These are phyloP conservation scores for Rhinopomastus cyanomelas DNA, from an alignment of 2,113 vertebrate species.

Conservation along the genomic window DNA sequence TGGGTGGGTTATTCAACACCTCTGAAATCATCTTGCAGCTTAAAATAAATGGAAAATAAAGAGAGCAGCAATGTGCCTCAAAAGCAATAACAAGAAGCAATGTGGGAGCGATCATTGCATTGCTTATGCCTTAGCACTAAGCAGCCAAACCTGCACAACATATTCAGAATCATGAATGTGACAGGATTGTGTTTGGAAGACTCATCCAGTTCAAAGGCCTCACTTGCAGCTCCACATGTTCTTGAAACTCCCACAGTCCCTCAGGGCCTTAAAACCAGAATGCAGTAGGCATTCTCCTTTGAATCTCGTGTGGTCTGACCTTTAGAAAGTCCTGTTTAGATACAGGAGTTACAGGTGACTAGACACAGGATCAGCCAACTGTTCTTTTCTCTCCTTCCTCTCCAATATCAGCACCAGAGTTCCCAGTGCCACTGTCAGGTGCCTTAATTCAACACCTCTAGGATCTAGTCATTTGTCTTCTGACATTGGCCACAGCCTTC, in stretches of 20 bases:
- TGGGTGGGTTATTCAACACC: background rate
- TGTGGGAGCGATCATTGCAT: background rate
- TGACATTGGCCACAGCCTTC: background rate
- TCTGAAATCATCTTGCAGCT: background rate
- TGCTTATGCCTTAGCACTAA: background rate
- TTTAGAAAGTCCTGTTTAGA: background rate
- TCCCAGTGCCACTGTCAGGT: background rate
- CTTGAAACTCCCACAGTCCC: conserved; percentile 31
- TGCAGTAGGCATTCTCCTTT: background rate
- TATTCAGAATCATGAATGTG: background rate
- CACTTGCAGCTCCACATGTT: background rate
- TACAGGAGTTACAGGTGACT: background rate
- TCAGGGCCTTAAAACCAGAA: conserved; percentile 29
- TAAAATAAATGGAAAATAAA: conserved; percentile 26
- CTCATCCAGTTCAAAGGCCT: conserved; percentile 15
- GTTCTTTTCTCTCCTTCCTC: background rate
- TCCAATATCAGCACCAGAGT: background rate
- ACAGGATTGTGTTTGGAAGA: background rate
- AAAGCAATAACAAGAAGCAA: background rate
- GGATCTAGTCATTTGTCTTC: background rate
- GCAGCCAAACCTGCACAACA: conserved; percentile 45
- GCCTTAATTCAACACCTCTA: background rate
- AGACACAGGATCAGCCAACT: background rate
- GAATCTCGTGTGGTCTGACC: background rate
- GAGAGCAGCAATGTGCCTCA: conserved; percentile 7